These are phyloP conservation scores for Solenopsis fugax DNA, from an alignment of 1,140 invertebrate species.

Conservation along the genomic window DNA sequence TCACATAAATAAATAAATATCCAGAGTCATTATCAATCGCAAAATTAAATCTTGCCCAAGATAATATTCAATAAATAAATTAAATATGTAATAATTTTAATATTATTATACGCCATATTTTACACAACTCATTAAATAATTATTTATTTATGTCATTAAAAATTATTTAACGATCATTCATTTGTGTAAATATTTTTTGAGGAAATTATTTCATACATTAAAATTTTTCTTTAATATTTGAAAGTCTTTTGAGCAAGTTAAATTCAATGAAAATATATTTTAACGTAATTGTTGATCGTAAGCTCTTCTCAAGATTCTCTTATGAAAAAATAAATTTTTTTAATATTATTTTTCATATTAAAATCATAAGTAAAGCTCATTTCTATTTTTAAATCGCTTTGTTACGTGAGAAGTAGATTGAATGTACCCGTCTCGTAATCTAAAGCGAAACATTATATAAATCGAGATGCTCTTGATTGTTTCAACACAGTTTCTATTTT, in stretches of 20 bases:
- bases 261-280: not conserved
- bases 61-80: slow-evolving; percentile 40
- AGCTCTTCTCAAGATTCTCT: too few relatives aligned
- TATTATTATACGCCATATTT: not conserved
- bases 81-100: slow-evolving; percentile 46
- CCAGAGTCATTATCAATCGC: not conserved
- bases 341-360: not conserved
- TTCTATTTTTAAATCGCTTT: slow-evolving; percentile 6
- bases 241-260: not conserved
- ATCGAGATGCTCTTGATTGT: slow-evolving; percentile 18
- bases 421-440: slow-evolving; percentile 18
- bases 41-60: slow-evolving; percentile 18
- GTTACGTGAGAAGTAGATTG: slow-evolving; percentile 43
- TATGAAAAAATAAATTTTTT: too few relatives aligned
- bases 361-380: slow-evolving; percentile 11
- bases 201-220: not conserved
- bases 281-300: not conserved
- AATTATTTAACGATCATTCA: slow-evolving; percentile 21
- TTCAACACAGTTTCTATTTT: slow-evolving; percentile 36
- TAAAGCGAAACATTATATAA: slow-evolving; percentile 23
- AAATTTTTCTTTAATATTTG: not conserved
- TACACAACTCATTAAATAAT: not conserved
- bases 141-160: slow-evolving; percentile 16
- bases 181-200: not conserved
- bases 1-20: slow-evolving; percentile 52